phyloP scores from a whole-genome alignment of 2,888 invertebrate species.

The Dione vanillae region DNA sequence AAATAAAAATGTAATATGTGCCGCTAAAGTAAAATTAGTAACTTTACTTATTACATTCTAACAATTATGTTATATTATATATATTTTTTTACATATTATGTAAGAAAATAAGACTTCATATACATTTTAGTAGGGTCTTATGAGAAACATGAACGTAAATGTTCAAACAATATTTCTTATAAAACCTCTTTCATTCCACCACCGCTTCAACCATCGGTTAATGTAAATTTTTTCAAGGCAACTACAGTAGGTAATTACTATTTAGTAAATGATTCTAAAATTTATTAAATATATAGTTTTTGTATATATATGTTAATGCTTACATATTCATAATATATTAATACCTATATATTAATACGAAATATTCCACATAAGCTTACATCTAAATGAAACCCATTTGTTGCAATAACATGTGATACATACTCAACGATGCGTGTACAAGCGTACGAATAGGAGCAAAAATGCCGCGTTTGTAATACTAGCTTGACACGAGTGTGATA shows the following conservation, averaged over 20 bases:
- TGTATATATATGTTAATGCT: too few species aligned
- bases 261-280: too few species aligned
- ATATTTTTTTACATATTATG: too few species aligned
- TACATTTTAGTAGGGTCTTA: slow-evolving; percentile 16
- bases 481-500: slow-evolving; percentile 60
- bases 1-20: too few species aligned
- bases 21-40: too few species aligned
- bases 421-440: slow-evolving; percentile 27
- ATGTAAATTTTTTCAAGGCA: too few species aligned
- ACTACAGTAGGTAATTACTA: too few species aligned
- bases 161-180: neutral
- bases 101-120: neutral
- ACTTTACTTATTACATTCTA: slow-evolving; percentile 1
- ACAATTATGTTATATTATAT: too few species aligned
- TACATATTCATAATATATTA: too few species aligned
- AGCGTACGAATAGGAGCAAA: slow-evolving; percentile 33
- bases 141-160: slow-evolving; percentile 12
- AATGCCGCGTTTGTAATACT: slow-evolving; percentile 39
- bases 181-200: slow-evolving; percentile 5
- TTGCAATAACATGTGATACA: slow-evolving; percentile 25
- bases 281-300: too few species aligned
- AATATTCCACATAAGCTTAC: slow-evolving; percentile 1
- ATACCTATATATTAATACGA: too few species aligned
- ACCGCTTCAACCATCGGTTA: neutral
- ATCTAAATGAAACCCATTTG: slow-evolving; percentile 18